Base-by-base conservation (phyloP, 1,140 invertebrate genomes). In the Zaprionus gabonicus region DNA sequence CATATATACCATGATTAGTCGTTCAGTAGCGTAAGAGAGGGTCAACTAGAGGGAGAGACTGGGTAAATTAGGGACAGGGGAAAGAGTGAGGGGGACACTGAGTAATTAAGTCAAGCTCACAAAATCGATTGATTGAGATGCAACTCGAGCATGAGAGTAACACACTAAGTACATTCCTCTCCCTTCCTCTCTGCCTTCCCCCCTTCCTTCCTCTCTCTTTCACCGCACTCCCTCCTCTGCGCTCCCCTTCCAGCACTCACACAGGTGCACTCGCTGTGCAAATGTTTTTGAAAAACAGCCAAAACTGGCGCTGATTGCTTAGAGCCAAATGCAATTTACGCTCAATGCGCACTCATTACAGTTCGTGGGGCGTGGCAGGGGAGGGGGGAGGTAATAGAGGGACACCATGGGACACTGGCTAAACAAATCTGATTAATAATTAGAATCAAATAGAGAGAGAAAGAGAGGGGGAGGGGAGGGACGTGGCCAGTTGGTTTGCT, bases 391-490 rank as follows among this genome's bases (percentile, higher is more conserved):
- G 20, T 41, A 77, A 58, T 23, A 23, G 28, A 53, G 44, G 28
- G 44, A 25, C 56, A 44, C 4, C 41, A n/a, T n/a, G 41, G 41
- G 41, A 46, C 41, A 46, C 41, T 46, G 41, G 41, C 38, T 28
- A 20, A 64, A 74, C 64, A 85, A 85, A 85, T 87, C 77, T 72
- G 84, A 87, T 88, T 88, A 88, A 88, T 87, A 87, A 87, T 87
- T 87, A 88, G 84, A 83, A 83, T 71, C 84, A 88, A 87, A 81
- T 80, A 87, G 75, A 67, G 58, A 62, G 28, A 38, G 53, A 55
- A 20, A 20, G 46, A n/a, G 38, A 41, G 1, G 6, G 15, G n/a
- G 38, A 5, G 4, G 38, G 3, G 41, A 17, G 41, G n/a, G 38
- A 41, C 4, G 4, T 4, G 38, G 38, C 15, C 38, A 41, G 55